phyloP scores from a whole-genome alignment of 2,797 vertebrate species.

The Leontocebus nigricollis region DNA sequence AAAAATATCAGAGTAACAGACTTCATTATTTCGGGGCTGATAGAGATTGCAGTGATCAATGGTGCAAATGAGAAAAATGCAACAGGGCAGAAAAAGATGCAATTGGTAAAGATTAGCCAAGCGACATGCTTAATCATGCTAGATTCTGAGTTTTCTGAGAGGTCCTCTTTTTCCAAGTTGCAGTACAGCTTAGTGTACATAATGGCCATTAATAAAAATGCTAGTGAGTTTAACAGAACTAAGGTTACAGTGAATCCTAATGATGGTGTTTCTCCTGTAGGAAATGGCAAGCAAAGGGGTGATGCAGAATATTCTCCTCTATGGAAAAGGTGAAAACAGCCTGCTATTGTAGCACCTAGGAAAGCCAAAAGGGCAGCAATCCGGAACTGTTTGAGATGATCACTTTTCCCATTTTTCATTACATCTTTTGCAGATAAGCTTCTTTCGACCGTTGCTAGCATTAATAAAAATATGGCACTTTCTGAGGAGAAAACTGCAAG shows the following conservation, averaged over 20 bases:
- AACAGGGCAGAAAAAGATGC: constrained; percentile 98
- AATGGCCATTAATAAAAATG: constrained; percentile 93
- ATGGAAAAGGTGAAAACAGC: constrained; percentile 91
- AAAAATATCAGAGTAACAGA: constrained; percentile 98
- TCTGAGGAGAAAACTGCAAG: constrained; percentile 96
- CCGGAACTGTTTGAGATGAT: constrained; percentile 86
- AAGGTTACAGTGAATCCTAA: constrained; percentile 94
- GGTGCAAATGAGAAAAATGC: constrained; percentile 97
- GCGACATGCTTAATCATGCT: constrained; percentile 94
- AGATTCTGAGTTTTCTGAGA: constrained; percentile 92
- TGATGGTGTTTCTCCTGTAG: constrained; percentile 90
- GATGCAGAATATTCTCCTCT: constrained; percentile 88
- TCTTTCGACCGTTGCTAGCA: constrained; percentile 93
- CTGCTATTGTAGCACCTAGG: constrained; percentile 88
- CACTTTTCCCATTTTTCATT: constrained; percentile 89
- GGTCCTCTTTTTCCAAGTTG: constrained; percentile 93
- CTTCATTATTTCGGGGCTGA: constrained; percentile 96
- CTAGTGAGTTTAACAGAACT: constrained; percentile 95
- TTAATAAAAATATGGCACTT: constrained; percentile 93
- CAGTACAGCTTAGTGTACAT: constrained; percentile 98
- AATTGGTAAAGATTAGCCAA: constrained; percentile 99
- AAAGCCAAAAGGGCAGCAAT: constrained; percentile 88
- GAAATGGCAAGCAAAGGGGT: constrained; percentile 96
- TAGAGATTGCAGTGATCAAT: constrained; percentile 90
- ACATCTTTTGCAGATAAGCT: constrained; percentile 92